Percentiles rank a stretch among this genome's conserved stretches.
Conservation (phyloP, 1,140 invertebrate species). For the Popillia japonica region DNA sequence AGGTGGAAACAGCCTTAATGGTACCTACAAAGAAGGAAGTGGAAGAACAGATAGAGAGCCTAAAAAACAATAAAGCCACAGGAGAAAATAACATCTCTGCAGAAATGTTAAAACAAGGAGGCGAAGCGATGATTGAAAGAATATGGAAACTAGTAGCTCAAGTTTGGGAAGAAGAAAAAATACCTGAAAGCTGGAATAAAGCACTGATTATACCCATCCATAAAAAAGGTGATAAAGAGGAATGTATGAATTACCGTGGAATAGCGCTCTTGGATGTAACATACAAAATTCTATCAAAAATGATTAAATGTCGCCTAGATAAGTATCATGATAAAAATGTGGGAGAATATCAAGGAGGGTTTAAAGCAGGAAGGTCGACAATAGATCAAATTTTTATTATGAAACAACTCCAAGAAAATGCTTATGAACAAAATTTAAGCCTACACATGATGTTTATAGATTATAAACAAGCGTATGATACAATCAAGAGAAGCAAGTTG, state of each 20-base stretch:
- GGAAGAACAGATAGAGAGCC: not conserved
- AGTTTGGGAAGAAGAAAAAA: conserved; percentile 44
- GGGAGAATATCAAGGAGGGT: conserved; percentile 47
- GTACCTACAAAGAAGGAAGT: not conserved
- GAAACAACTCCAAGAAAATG: not conserved
- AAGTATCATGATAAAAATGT: conserved; percentile 36
- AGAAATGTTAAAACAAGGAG: conserved; percentile 2
- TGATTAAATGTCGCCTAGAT: not conserved
- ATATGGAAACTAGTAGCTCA: not conserved
- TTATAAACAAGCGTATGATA: conserved; percentile 47
- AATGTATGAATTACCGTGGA: conserved; percentile 45
- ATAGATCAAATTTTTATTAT: conserved; percentile 46
- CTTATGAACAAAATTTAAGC: not conserved
- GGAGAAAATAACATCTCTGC: not conserved
- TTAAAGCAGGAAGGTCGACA: conserved; percentile 43
- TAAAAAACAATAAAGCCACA: not conserved
- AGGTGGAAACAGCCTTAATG: not conserved
- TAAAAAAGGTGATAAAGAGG: conserved; percentile 44
- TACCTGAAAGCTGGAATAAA: conserved; percentile 38
- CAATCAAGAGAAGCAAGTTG: conserved; percentile 26
- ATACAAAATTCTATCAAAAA: conserved; percentile 41
- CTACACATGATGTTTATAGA: conserved; percentile 44
- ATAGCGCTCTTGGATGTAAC: conserved; percentile 42
- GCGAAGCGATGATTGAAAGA: not conserved
- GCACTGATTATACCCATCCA: conserved; percentile 34